Base-by-base conservation (phyloP, 2,113 vertebrate species). In the Fregetta grallaria region DNA sequence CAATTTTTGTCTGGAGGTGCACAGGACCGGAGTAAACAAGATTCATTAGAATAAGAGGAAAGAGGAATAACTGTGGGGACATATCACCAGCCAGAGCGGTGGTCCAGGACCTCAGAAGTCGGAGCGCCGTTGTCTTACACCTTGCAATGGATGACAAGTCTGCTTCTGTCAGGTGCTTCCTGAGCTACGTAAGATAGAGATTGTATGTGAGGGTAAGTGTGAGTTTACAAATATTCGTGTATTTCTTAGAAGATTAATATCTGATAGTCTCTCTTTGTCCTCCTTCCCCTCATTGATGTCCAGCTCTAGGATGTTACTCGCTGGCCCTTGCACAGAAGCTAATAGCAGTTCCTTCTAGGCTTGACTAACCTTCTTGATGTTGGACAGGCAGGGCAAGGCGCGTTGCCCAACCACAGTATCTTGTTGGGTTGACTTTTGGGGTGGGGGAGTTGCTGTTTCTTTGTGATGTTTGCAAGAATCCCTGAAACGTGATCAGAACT, bases 1-100 rank as follows among this genome's bases (percentile, higher is more conserved):
- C 86, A 70, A 13, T 94, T 97, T 95, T 84, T 96, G 72, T 92
- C 93, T 92, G 95, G 80, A 80, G 83, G 88, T 21, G n/a, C 83
- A 38, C 25, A 63, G 86, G 73, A 80, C 44, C 1, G 23, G 74
- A 65, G 87, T 90, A 88, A 96, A 95, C 75, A 93, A 71, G 92
- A 58, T 74, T 85, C 42, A 6, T 70, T 77, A 38, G 91, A 40
- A 36, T 20, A 45, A 80, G 79, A n/a, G 75, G 81, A 22, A 85
- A 61, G 70, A 84, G 66, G 62, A 85, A 3, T 65, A 86, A 62
- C 74, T 29, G 23, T 2, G 15, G 88, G 65, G 86, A 80, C 63
- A 1, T 32, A 78, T 49, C 63, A 56, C 71, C 83, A 45, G n/a
- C 77, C 82, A 36, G 27, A 13, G 2, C 45, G 10, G 53, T 18